phyloP scores from a whole-genome alignment of 1,140 invertebrate species.

The Lepidotrigona ventralis region DNA sequence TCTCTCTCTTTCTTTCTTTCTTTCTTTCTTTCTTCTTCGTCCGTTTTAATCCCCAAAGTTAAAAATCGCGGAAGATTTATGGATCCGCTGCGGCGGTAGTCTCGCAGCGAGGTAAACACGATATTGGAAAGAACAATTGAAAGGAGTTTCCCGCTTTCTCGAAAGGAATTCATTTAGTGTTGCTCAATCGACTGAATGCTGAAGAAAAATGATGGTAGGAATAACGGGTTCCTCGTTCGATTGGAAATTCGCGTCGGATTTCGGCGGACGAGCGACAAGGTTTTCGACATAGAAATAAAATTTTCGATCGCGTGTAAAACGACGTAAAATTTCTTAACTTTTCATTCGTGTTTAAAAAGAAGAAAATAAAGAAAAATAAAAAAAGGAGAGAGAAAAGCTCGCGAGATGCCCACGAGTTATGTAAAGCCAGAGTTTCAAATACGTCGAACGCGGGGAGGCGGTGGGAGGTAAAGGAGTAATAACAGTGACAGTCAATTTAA shows the following conservation, averaged over 20 bases:
- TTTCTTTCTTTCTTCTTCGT: background rate
- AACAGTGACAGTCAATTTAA: conserved; percentile 28
- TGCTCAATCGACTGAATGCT: background rate
- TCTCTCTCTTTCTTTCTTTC: too few relatives aligned
- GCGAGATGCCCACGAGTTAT: background rate
- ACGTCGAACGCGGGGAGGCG: background rate
- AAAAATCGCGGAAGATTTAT: background rate
- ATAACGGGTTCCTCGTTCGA: background rate
- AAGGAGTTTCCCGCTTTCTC: conserved; percentile 4
- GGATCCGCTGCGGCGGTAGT: background rate
- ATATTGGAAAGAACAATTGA: conserved; percentile 14
- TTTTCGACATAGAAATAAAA: background rate
- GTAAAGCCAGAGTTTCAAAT: conserved; percentile 2
- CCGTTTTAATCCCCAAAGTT: background rate
- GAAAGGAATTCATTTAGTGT: conserved; percentile 19
- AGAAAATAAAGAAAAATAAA: background rate
- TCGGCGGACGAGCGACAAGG: background rate
- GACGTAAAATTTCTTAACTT: too few relatives aligned
- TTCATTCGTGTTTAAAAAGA: background rate
- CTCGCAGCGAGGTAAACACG: background rate
- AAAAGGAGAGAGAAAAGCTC: background rate
- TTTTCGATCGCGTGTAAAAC: background rate
- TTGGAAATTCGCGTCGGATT: background rate
- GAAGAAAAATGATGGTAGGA: conserved; percentile 3
- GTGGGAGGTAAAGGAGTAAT: conserved; percentile 1